Conservation (phyloP, 2,888 invertebrate species). For the Neoaliturus tenellus region DNA sequence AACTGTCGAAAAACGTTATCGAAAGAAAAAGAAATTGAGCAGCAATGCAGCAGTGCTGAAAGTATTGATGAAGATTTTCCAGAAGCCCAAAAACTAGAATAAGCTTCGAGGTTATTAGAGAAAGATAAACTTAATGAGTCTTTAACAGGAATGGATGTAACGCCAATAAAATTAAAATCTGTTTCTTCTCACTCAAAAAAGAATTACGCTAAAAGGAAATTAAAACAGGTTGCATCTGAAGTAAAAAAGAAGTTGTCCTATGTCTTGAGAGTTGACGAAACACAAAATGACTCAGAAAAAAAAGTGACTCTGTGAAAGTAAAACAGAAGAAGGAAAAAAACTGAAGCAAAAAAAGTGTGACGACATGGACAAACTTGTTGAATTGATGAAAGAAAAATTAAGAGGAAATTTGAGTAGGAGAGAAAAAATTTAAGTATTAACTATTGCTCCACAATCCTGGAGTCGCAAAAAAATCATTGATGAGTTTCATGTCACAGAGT, state of each 20-base stretch:
- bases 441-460: not conserved
- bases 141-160: conserved; percentile 17
- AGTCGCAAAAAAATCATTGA: not conserved
- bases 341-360: not conserved
- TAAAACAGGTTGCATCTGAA: not conserved
- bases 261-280: conserved; percentile 2
- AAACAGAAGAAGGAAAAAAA: not conserved
- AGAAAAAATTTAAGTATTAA: conserved; percentile 20
- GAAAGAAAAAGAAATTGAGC: conserved; percentile 23
- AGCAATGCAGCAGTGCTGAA: conserved; percentile 18
- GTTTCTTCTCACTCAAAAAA: conserved; percentile 38
- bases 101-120: conserved; percentile 11
- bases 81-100: not conserved
- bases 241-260: conserved; percentile 10
- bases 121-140: conserved; percentile 40
- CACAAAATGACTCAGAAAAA: not conserved
- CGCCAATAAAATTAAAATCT: conserved; percentile 12
- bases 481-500: not conserved
- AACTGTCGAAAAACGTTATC: conserved; percentile 10
- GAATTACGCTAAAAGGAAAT: conserved; percentile 33
- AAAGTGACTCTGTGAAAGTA: not conserved
- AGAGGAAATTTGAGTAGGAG: conserved; percentile 8
- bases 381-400: conserved; percentile 14
- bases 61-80: not conserved
- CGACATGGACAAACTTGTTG: conserved; percentile 6